Evolutionary conservation across 2,888 invertebrate species (phyloP).

Genomic region (Bombylius major): DNA sequence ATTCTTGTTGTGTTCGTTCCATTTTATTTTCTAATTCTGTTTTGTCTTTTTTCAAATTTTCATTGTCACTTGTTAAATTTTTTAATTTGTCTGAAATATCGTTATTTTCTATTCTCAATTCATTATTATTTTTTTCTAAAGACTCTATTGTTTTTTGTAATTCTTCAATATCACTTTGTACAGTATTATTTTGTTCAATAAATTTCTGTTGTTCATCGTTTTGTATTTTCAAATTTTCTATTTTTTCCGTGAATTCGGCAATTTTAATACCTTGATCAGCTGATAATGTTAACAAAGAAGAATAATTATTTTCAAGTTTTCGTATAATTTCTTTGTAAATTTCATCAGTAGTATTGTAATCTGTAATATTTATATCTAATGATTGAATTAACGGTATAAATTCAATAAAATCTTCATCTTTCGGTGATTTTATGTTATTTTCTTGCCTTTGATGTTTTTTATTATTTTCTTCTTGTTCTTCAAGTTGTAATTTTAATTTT

Average conservation of each 20-base stretch:
- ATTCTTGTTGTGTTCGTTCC: not conserved
- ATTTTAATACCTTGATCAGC: not conserved
- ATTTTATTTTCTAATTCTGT: not conserved
- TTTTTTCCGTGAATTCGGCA: not conserved
- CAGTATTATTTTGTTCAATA: not conserved
- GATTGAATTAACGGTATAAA: not conserved
- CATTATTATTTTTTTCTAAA: not conserved
- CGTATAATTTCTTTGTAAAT: not conserved
- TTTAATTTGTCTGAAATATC: not conserved
- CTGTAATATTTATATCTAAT: not conserved
- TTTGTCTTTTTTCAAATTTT: not conserved
- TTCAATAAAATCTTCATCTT: not conserved
- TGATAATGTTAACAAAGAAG: not conserved
- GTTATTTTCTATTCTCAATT: not conserved
- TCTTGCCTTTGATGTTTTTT: slow-evolving; percentile 3
- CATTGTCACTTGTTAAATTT: not conserved
- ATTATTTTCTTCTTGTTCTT: slow-evolving; percentile 2
- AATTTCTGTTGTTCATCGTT: not conserved
- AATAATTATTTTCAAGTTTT: not conserved
- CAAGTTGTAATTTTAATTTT: slow-evolving; percentile 19
- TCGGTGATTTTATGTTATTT: not conserved
- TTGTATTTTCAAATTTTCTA: not conserved
- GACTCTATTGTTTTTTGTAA: not conserved
- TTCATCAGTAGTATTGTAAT: not conserved
- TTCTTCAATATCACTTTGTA: not conserved